Evolutionary conservation across 1,140 invertebrate genomes (phyloP).

Genomic region (Penaeus chinensis): DNA sequence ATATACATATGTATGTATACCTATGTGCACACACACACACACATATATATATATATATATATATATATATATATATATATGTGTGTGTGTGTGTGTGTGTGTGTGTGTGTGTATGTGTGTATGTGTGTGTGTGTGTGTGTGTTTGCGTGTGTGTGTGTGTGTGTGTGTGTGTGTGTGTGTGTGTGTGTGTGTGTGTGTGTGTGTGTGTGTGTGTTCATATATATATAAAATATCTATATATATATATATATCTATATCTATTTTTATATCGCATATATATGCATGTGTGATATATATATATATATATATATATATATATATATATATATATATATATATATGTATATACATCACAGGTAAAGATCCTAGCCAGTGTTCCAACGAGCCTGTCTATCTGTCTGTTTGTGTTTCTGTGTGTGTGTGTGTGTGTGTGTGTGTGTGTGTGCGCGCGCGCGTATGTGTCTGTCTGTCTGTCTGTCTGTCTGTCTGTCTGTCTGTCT

Average conservation of each 20-base stretch:
- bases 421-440: neutral
- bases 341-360: neutral
- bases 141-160: neutral
- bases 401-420: neutral
- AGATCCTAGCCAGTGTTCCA: neutral
- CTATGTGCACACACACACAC: neutral
- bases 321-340: neutral
- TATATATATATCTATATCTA: conserved; percentile 20
- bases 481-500: neutral
- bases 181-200: neutral
- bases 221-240: neutral
- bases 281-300: neutral
- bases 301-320: neutral
- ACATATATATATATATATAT: neutral
- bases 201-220: neutral
- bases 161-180: neutral
- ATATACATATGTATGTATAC: neutral
- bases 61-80: too few relatives aligned
- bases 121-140: too few relatives aligned
- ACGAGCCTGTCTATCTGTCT: neutral
- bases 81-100: too few relatives aligned
- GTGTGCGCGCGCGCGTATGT: neutral
- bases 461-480: neutral
- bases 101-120: neutral
- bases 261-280: neutral